Base-by-base conservation (phyloP, 1,140 invertebrate species). In the Mamestra configurata region DNA sequence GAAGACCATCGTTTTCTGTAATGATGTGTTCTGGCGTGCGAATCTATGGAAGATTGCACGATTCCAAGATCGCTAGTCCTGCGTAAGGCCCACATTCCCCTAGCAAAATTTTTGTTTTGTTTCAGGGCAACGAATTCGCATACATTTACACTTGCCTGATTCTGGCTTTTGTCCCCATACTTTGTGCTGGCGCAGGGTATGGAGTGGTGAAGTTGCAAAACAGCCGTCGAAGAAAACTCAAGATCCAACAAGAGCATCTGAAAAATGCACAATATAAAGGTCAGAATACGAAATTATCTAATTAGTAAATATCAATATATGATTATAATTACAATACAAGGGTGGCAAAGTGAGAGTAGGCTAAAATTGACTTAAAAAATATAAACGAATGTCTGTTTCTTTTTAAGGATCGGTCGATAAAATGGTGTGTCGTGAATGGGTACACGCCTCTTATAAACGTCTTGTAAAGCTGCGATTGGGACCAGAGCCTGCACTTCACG, bases 101-200 rank as follows among this genome's bases (percentile, higher is more conserved):
- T 37, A 68, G 24, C 35, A 15, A 0, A 0, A 1, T 18, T 43
- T 5, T 64, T 8, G 0, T 31, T 49, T 49, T 66, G 27, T 80
- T 78, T 46, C 96, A 98, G 96, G 99, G 99, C 22, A 99, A 98
- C 88, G 99, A 99, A 94, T 96, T 99, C 57, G 97, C 98, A 1
- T 99, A 99, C 95, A 99, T 99, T 84, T 99, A 99, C 95, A 98
- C 97, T 0, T 99, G 98, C 84, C 96, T 99, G 3, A 97, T 98
- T 75, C 96, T 99, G 7, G 97, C 96, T 2, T 99, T 98, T 88
- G 97, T 99, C 27, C 99, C 99, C 15, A 97, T 99, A 10, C 89
- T 99, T 59, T 98, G 98, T 85, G 98, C 98, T 4, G 98, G 97
- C n/a, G 98, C 98, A 0, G 98, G 97, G 0, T 99, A 99, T 88